Base-by-base conservation (phyloP, 92 coral and sea anemone genomes). In the Palythoa caribaeorum region DNA sequence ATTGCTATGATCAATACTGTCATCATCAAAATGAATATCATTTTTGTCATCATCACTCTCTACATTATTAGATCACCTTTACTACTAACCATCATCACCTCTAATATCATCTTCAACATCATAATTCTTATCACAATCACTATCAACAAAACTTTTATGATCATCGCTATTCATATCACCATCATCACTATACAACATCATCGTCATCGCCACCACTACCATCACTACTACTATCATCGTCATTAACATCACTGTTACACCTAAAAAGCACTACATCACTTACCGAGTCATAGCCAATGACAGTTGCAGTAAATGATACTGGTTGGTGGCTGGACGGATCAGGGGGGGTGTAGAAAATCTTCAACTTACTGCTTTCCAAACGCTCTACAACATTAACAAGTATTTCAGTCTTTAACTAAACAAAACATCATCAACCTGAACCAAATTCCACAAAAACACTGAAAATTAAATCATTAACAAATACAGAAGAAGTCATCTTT, bases 261-360 rank as follows among this genome's bases (percentile, higher is more conserved):
- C 0, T 9, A 70, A 38, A 10, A 12, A 75, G 12, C 40, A 16
- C 79, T 15, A n/a, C 38, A 5, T 54, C 2, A 80, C 74, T 80
- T 80, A 80, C 85, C 28, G 85, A 65, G 59, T n/a, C 15, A 65
- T 59, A 3, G 40, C 13, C 40, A 6, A 71, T 3, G 35, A 80
- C 39, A 10, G 74, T 63, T 62, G 75, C 85, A 1, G 75, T 44
- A 57, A 80, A 80, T 4, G 40, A 13, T 44, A 80, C 85, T 11
- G 73, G 74, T 19, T 80, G 75, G 8, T 80, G 19, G 51, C 70
- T 80, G 1, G 85, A 80, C 6, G 85, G 85, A 20, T 80, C 85
- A 19, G 85, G 85, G 17, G 85, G 85, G 44, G 1, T 44, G 57
- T 65, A 80, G 60, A 80, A 80, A 80, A 80, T 80, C 8, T 75